These are phyloP conservation scores for Pammene aurita DNA, from an alignment of 2,888 invertebrate species.

Conservation along the genomic window DNA sequence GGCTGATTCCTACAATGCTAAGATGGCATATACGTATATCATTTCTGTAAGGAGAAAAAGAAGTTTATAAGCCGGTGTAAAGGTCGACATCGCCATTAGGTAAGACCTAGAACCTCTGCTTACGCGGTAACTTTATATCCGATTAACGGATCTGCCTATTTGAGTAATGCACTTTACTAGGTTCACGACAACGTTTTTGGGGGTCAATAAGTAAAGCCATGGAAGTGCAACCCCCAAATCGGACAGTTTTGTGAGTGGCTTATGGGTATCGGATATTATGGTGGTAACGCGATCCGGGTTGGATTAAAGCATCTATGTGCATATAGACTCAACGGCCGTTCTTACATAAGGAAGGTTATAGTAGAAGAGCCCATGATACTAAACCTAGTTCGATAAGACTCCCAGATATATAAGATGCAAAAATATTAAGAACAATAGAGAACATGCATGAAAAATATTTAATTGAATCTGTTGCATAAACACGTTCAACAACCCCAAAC, in stretches of 20 bases:
- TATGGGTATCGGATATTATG: conserved; percentile 71
- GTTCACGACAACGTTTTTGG: conserved; percentile 71
- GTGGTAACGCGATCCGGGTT: conserved; percentile 68
- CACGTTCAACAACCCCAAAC: too few species aligned
- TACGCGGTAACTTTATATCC: conserved; percentile 65
- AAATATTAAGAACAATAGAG: too few species aligned
- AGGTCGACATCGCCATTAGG: too few species aligned
- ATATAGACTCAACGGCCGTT: conserved; percentile 50
- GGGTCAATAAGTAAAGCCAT: conserved; percentile 78
- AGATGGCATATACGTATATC: too few species aligned
- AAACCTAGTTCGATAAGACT: too few species aligned
- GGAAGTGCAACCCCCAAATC: conserved; percentile 78
- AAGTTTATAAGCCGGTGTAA: too few species aligned
- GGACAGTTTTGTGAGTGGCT: conserved; percentile 73
- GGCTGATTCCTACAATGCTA: too few species aligned
- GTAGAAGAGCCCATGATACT: too few species aligned
- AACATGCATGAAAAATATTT: too few species aligned
- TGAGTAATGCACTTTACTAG: conserved; percentile 77
- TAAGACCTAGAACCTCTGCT: conserved; percentile 45
- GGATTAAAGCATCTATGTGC: conserved; percentile 66
- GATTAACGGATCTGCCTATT: conserved; percentile 73
- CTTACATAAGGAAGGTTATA: conserved; percentile 18
- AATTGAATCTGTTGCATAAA: too few species aligned
- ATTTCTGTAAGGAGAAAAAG: too few species aligned
- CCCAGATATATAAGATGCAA: too few species aligned